phyloP scores from a whole-genome alignment of 1,140 invertebrate genomes.

The Oncopodura yosiiana region DNA sequence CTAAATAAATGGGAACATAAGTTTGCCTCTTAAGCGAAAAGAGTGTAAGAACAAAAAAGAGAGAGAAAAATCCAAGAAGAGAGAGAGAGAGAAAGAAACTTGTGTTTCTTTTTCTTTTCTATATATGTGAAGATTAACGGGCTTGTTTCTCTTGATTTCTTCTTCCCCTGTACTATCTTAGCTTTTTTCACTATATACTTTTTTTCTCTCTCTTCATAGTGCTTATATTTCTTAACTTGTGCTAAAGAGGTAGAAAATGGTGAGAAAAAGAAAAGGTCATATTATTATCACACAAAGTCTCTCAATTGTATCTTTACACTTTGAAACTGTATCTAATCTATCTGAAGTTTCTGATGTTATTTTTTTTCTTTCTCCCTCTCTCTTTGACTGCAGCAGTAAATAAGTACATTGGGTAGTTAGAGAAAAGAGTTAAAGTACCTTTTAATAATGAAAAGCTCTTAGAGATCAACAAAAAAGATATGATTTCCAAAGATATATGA shows the following conservation, averaged over 20 bases:
- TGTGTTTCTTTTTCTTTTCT: not conserved
- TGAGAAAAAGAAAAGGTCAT: conserved; percentile 27
- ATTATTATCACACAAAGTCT: conserved; percentile 13
- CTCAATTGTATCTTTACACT: not conserved
- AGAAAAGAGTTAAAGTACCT: no score
- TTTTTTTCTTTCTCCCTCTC: not conserved
- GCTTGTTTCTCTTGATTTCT: conserved; percentile 30
- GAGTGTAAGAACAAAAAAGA: conserved; percentile 7
- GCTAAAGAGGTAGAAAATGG: conserved; percentile 3
- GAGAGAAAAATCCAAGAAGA: not conserved
- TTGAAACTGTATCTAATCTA: not conserved
- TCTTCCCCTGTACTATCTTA: not conserved
- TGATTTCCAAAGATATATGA: not conserved
- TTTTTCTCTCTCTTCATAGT: not conserved
- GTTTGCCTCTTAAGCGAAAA: conserved; percentile 29
- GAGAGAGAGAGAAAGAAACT: conserved; percentile 13
- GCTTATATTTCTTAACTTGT: not conserved
- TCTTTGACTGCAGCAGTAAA: not conserved
- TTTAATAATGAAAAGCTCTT: conserved; percentile 1
- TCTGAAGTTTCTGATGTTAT: not conserved
- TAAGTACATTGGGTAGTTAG: not conserved
- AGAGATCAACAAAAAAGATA: not conserved
- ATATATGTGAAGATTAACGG: conserved; percentile 30
- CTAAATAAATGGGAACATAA: conserved; percentile 33
- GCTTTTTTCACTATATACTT: not conserved